Base-by-base conservation (phyloP, 2,888 invertebrate species). In the Cryptocephalus moraei region DNA sequence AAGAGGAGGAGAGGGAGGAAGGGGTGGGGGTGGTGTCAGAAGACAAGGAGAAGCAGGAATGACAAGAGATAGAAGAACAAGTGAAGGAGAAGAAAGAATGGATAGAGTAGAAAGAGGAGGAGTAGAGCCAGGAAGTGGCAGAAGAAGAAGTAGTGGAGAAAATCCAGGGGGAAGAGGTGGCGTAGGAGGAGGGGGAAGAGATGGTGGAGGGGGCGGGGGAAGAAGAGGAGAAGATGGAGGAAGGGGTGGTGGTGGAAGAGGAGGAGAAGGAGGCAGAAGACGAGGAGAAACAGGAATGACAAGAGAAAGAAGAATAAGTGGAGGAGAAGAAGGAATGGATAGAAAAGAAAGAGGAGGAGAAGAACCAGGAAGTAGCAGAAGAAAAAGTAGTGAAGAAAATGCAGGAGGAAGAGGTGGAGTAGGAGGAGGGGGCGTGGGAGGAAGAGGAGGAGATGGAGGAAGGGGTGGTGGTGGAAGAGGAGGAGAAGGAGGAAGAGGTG, bases 1-100 rank as follows among this genome's bases (percentile, higher is more conserved):
- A 22, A 22, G 3, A 22, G 39, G 44, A 34, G 43, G 22, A 39
- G 46, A 44, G 9, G 44, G 44, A 33, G 14, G 44, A 32, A 38
- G 34, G 22, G 6, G 6, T n/a, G n/a, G n/a, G n/a, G n/a, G n/a
- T n/a, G n/a, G n/a, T n/a, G n/a, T n/a, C n/a, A n/a, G n/a, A n/a
- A n/a, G n/a, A n/a, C n/a, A n/a, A 22, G 6, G 22, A 22, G 22
- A 6, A 4, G 22, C 2, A 22, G 22, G 6, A 22, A 31, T 2
- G 11, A 41, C 8, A 41, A 4, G 31, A 31, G 6, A 40, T 22
- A 14, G 9, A 43, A 41, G 40, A 32, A 13, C 4, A 12, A 12
- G 38, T 10, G 32, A 38, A 14, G 14, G 36, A 2, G 11, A 4
- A 14, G 10, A 6, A 10, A 11, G 14, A 36, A 13, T 8, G 10